These are phyloP conservation scores for Macrobrachium nipponense DNA, from an alignment of 1,140 invertebrate genomes.

Conservation along the genomic window DNA sequence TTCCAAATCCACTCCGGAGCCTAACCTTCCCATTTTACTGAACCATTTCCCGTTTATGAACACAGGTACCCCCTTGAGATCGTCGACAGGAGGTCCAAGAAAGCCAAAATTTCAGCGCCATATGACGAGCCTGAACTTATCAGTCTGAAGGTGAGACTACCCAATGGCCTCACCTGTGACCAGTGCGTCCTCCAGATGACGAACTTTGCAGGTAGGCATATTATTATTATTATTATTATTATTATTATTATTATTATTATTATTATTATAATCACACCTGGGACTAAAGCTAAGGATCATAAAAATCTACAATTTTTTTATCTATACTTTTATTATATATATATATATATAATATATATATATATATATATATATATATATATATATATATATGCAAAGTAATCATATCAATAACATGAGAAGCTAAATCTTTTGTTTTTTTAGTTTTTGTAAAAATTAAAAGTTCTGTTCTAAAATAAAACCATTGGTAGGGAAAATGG, in stretches of 20 bases:
- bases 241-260: neutral
- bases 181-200: slow-evolving; percentile 62
- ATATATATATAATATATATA: no score
- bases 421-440: no score
- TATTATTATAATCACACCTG: neutral
- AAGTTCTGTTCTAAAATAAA: no score
- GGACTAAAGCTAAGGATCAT: neutral
- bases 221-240: neutral
- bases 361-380: no score
- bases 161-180: slow-evolving; percentile 40
- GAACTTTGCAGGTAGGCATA: slow-evolving; percentile 29
- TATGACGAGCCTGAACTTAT: slow-evolving; percentile 15
- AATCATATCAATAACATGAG: no score
- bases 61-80: slow-evolving; percentile 34
- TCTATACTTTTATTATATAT: no score
- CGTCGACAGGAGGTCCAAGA: neutral
- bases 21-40: neutral
- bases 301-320: no score
- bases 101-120: slow-evolving; percentile 6
- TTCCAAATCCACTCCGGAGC: neutral
- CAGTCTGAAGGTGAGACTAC: slow-evolving; percentile 44
- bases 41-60: neutral
- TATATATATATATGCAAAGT: no score
- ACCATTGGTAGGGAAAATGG: no score
- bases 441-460: no score